Conservation (phyloP, 2,113 vertebrate genomes). For the Salminus brasiliensis region DNA sequence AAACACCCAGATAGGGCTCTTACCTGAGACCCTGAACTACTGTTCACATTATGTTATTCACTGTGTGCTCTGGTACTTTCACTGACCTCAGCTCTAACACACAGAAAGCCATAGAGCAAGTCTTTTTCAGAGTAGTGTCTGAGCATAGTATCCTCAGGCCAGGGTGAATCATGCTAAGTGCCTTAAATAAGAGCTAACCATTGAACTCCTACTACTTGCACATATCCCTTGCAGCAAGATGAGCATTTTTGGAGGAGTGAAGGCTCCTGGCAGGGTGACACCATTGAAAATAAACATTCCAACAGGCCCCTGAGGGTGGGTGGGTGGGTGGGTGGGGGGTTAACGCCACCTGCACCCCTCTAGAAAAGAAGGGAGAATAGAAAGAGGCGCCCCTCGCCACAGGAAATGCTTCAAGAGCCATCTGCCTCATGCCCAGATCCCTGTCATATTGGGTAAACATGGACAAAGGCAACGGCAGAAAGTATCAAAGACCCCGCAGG, state of each 20-base stretch:
- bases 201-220: not conserved
- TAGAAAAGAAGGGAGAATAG: slow-evolving; percentile 20
- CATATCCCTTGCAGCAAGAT: slow-evolving; percentile 34
- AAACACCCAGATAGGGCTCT: not conserved
- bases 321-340: not conserved
- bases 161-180: not conserved
- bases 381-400: slow-evolving; percentile 40
- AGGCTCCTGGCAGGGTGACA: slow-evolving; percentile 65
- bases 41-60: not conserved
- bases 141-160: too few species aligned
- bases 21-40: not conserved
- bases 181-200: not conserved
- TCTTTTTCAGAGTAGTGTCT: too few species aligned
- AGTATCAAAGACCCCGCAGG: slow-evolving; percentile 69
- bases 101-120: too few species aligned
- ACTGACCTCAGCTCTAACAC: too few species aligned
- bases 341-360: slow-evolving; percentile 68
- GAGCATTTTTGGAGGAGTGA: slow-evolving; percentile 53
- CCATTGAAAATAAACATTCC: slow-evolving; percentile 68
- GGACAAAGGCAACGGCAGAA: slow-evolving; percentile 63
- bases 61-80: not conserved
- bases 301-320: slow-evolving; percentile 51
- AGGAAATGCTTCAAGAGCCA: slow-evolving; percentile 68
- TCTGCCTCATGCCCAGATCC: slow-evolving; percentile 69
- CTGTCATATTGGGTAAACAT: slow-evolving; percentile 70